phyloP scores from a whole-genome alignment of 2,113 vertebrate species.

The Toxotes chatareus region DNA sequence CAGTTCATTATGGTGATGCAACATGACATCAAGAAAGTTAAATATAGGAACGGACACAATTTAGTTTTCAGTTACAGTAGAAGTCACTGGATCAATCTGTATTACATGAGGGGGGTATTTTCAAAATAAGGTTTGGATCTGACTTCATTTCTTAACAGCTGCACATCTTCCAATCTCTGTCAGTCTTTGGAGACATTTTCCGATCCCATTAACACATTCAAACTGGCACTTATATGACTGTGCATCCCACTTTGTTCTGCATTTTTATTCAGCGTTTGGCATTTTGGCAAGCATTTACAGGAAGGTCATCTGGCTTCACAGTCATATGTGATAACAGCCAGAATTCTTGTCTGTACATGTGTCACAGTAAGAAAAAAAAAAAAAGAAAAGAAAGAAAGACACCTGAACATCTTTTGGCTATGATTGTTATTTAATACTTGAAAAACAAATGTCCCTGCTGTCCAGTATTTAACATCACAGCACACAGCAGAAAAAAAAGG shows the following conservation, averaged over 20 bases:
- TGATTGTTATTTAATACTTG: conserved; percentile 36
- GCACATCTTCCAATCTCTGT: background rate
- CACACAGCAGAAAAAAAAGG: conserved; percentile 9
- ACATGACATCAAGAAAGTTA: background rate
- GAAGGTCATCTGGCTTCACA: background rate
- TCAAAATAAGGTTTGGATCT: background rate
- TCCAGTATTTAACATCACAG: conserved; percentile 47
- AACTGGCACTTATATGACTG: background rate
- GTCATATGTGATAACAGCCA: background rate
- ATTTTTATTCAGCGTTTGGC: background rate
- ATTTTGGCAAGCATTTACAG: conserved; percentile 1
- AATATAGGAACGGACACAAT: background rate
- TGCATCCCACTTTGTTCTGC: background rate
- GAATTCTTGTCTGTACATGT: background rate
- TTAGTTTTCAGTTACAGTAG: background rate
- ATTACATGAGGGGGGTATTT: too few species aligned
- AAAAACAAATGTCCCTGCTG: conserved; percentile 30
- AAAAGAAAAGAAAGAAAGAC: too few species aligned
- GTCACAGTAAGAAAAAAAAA: background rate
- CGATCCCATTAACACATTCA: background rate
- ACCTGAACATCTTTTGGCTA: conserved; percentile 4
- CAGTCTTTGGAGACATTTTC: background rate
- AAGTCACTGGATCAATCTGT: background rate
- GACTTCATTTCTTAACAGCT: background rate
- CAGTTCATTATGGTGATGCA: background rate